Percentiles rank a stretch among this genome's conserved stretches.
These are phyloP conservation scores for Tipula confusa DNA, from an alignment of 2,888 invertebrate species.

Conservation along the genomic window DNA sequence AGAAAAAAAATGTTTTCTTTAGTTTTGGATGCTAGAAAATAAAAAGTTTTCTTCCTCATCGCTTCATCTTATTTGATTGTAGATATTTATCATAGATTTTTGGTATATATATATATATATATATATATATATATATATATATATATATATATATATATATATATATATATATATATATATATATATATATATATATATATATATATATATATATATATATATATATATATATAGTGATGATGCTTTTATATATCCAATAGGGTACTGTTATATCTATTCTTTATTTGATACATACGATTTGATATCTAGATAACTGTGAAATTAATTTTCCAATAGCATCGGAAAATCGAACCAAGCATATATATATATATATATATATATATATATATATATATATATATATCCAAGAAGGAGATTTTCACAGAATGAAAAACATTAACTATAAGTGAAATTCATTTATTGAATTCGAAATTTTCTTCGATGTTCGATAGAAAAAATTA, in stretches of 20 bases:
- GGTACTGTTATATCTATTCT: neutral
- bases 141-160: neutral
- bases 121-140: neutral
- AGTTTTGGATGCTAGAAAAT: neutral
- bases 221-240: neutral
- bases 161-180: neutral
- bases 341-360: neutral
- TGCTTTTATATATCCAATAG: constrained; percentile 20
- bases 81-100: constrained; percentile 12
- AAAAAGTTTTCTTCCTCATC: neutral
- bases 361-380: too few species aligned
- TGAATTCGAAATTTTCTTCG: neutral
- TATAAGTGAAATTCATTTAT: neutral
- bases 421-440: neutral
- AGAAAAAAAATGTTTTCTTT: neutral
- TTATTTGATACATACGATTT: constrained; percentile 3
- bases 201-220: neutral
- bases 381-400: too few species aligned
- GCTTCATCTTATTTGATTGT: neutral
- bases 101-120: neutral
- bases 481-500: neutral
- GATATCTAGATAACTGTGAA: constrained; percentile 6
- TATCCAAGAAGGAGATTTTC: neutral
- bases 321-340: neutral
- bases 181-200: neutral